Evolutionary conservation across 1,140 invertebrate species (phyloP), one percentile per base, ranked within the genome.

Genomic region (Drosophila subpulchrella): DNA sequence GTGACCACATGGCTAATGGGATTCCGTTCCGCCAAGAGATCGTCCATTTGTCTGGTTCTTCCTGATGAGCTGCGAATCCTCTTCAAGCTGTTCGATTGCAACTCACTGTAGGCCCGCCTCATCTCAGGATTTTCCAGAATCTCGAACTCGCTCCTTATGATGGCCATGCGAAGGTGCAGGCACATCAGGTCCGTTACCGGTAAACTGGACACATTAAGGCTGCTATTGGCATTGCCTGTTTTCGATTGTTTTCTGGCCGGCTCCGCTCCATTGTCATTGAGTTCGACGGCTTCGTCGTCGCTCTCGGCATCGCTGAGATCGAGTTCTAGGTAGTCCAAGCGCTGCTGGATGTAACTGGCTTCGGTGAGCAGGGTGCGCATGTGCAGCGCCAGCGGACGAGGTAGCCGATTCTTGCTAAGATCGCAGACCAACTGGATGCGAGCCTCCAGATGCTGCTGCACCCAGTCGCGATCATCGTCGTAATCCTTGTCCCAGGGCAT

Each of bases 401-500:
- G 67, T 17, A 89, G 48, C 2, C 82, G 70, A 20, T 84, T 78
- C 53, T 93, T 93, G 75, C 93, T 94, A 77, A 95, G 93, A 75
- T 95, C 95, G 61, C 94, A 95, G 51, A 93, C 94, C 15, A 95
- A 86, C 62, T 93, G 92, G 13, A 95, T 92, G 46, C 95, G 93
- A 4, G 92, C 85, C 70, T 94, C 93, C 58, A 95, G 90, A 91
- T 95, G 94, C 39, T 91, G 86, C 15, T 84, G 78, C 24, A 93
- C 92, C 94, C 94, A 95, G 82, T 95, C 93, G 1, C 78, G 63
- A 56, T 93, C 92, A 10, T 94, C 93, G 74, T 95, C 94, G 27
- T 94, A 93, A 54, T 95, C 94, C 46, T 93, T 80, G 68, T 95
- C 95, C 94, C 94, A 95, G 4, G 95, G 94, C 94, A 95, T 94